phyloP scores from a whole-genome alignment of 2,797 vertebrate genomes.

The Helarctos malayanus region DNA sequence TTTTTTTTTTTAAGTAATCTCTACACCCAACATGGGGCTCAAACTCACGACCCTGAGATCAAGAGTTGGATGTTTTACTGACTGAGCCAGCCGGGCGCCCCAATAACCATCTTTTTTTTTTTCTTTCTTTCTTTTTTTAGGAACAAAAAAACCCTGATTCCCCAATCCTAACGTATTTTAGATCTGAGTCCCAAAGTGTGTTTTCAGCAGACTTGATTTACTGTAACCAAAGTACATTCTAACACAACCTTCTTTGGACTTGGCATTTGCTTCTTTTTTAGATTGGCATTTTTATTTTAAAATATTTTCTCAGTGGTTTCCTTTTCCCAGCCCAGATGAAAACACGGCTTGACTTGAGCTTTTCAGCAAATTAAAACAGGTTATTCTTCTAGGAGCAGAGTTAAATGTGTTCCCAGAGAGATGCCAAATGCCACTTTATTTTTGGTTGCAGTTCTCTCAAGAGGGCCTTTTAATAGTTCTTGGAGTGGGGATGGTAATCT shows the following conservation, averaged over 20 bases:
- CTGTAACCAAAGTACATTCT: neutral
- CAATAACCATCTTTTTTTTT: neutral
- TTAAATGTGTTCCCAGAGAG: slow-evolving; percentile 26
- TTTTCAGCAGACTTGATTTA: neutral
- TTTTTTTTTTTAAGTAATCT: neutral
- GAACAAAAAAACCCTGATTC: neutral
- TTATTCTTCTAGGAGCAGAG: neutral
- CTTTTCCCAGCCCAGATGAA: neutral
- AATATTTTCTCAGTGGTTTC: slow-evolving; percentile 28
- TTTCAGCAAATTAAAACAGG: slow-evolving; percentile 61
- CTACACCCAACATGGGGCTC: neutral
- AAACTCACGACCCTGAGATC: neutral
- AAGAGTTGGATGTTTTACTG: neutral
- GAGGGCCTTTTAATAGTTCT: slow-evolving; percentile 29
- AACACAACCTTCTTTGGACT: neutral
- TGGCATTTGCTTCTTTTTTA: neutral
- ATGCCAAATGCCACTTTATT: slow-evolving; percentile 39
- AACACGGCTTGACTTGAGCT: slow-evolving; percentile 6
- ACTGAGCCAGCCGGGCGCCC: neutral
- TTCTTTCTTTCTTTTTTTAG: neutral
- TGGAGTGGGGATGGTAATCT: neutral
- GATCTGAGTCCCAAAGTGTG: neutral
- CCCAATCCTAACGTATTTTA: neutral
- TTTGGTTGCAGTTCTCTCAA: slow-evolving; percentile 49
- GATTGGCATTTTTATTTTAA: slow-evolving; percentile 14